Evolutionary conservation across 1,140 invertebrate species (phyloP).

Genomic region (Eriosoma lanigerum): DNA sequence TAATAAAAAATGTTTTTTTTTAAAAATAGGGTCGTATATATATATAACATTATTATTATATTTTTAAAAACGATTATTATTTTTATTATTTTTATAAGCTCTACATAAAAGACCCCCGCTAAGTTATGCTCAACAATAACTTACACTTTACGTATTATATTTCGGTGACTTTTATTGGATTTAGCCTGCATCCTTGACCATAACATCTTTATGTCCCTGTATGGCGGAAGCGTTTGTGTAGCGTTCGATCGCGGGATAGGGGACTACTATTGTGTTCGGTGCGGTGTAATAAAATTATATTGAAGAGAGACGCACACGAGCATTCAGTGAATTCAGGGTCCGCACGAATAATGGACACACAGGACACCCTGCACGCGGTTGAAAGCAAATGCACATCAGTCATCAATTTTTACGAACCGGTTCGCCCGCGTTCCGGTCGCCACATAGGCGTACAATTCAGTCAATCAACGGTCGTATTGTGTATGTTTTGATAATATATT

Average conservation of each 20-base stretch:
- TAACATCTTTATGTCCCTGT: slow-evolving; percentile 47
- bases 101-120: slow-evolving; percentile 18
- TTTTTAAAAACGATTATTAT: too few relatives aligned
- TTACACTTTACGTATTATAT: slow-evolving; percentile 26
- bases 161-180: slow-evolving; percentile 43
- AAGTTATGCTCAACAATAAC: slow-evolving; percentile 14
- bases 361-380: not conserved
- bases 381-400: slow-evolving; percentile 27
- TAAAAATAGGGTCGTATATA: too few relatives aligned
- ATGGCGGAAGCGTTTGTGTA: slow-evolving; percentile 13
- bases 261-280: slow-evolving; percentile 31
- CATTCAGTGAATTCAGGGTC: too few relatives aligned
- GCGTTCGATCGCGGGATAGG: slow-evolving; percentile 17
- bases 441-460: slow-evolving; percentile 32
- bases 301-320: too few relatives aligned
- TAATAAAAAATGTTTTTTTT: too few relatives aligned
- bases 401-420: slow-evolving; percentile 30
- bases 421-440: slow-evolving; percentile 13
- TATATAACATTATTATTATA: too few relatives aligned
- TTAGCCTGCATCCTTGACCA: slow-evolving; percentile 35
- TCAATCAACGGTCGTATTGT: slow-evolving; percentile 40
- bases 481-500: not conserved
- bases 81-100: slow-evolving; percentile 19
- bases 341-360: slow-evolving; percentile 18
- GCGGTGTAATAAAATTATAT: slow-evolving; percentile 24